Evolutionary conservation across 2,888 invertebrate genomes (phyloP).

Genomic region (Nebria brevicollis): DNA sequence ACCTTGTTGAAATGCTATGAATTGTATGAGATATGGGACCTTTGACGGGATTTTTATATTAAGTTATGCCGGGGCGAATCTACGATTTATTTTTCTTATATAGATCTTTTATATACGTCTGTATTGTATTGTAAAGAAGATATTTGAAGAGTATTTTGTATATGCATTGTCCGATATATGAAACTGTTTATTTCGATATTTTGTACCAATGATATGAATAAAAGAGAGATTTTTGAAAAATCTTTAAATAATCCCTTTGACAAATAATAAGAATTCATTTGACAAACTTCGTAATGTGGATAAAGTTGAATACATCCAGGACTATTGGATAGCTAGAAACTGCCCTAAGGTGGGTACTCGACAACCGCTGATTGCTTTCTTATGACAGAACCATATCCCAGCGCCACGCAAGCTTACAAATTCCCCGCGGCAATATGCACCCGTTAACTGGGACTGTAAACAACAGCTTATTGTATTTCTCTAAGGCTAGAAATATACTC

Average conservation of each 20-base stretch:
- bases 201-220: no score
- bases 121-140: neutral
- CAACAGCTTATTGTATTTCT: constrained; percentile 46
- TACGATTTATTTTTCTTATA: neutral
- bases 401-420: neutral
- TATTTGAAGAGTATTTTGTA: neutral
- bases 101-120: neutral
- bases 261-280: no score
- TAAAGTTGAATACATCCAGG: no score
- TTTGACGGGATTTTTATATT: neutral
- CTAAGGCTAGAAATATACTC: neutral
- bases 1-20: neutral
- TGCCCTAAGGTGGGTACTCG: constrained; percentile 52
- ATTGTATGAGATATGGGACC: neutral
- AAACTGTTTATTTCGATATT: neutral
- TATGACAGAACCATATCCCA: constrained; percentile 50
- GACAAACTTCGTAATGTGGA: no score
- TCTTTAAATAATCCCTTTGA: no score
- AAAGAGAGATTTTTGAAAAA: no score
- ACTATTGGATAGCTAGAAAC: neutral
- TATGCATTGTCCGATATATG: neutral
- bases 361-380: constrained; percentile 67
- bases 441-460: constrained; percentile 38
- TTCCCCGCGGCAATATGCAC: constrained; percentile 17
- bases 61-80: neutral